These are phyloP conservation scores for Lepus americanus DNA, from an alignment of 2,113 vertebrate genomes.

Conservation along the genomic window DNA sequence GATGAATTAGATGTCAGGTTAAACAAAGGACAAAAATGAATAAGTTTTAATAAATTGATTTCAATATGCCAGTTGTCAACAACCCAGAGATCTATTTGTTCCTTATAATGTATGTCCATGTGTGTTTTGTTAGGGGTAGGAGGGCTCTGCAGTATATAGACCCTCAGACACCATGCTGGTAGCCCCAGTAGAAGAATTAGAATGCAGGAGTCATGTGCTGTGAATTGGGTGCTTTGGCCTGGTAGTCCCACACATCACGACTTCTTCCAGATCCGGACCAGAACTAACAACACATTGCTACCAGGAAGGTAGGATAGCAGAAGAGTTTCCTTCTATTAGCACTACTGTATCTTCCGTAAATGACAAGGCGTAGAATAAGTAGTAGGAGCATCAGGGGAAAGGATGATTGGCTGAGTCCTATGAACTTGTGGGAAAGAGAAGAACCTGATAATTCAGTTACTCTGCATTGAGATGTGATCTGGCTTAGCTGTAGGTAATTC, in stretches of 20 bases:
- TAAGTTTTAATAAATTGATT: no score
- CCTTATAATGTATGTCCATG: not conserved
- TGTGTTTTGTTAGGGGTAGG: not conserved
- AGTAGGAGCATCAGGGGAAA: not conserved
- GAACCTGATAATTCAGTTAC: not conserved
- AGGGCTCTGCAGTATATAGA: not conserved
- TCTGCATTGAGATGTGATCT: not conserved
- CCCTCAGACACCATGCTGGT: not conserved
- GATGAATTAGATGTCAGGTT: not conserved
- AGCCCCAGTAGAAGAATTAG: not conserved
- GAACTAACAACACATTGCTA: not conserved
- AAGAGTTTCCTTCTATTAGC: not conserved
- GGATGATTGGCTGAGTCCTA: not conserved
- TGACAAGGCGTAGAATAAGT: not conserved
- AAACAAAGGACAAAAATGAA: not conserved
- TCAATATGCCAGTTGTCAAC: not conserved
- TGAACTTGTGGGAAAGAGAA: not conserved
- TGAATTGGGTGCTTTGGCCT: not conserved
- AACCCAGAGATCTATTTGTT: not conserved
- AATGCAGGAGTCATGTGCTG: not conserved
- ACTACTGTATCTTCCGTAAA: not conserved
- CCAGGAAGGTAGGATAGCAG: not conserved
- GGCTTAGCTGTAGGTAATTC: not conserved
- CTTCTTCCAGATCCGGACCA: not conserved
- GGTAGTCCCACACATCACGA: not conserved